phyloP scores from a whole-genome alignment of 2,797 vertebrate genomes.

The Dallia pectoralis region DNA sequence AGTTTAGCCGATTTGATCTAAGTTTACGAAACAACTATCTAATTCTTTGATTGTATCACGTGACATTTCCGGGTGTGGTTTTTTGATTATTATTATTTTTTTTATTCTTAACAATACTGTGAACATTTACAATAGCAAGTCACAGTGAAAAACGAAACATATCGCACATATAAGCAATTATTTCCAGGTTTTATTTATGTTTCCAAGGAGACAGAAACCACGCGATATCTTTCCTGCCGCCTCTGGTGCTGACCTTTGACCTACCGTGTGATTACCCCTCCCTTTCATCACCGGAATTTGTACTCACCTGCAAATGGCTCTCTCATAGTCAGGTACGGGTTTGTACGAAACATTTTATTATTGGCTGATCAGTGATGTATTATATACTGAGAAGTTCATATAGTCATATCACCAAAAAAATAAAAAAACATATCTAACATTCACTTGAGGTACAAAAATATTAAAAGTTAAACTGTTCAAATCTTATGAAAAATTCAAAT shows the following conservation, averaged over 20 bases:
- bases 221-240: slow-evolving; percentile 80
- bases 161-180: neutral
- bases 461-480: no score
- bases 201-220: slow-evolving; percentile 65
- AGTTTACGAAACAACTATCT: neutral
- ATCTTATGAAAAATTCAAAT: no score
- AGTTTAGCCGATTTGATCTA: neutral
- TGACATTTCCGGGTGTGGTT: no score
- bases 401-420: no score
- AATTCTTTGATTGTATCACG: no score
- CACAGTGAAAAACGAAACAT: no score
- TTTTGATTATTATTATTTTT: no score
- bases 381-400: neutral
- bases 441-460: no score
- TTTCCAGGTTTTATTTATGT: neutral
- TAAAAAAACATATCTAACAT: no score
- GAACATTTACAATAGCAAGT: no score
- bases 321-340: slow-evolving; percentile 78
- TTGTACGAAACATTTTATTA: neutral
- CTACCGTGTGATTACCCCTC: slow-evolving; percentile 85
- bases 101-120: no score
- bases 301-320: slow-evolving; percentile 86
- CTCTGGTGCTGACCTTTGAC: slow-evolving; percentile 83
- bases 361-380: neutral
- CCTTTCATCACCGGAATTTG: slow-evolving; percentile 78